Conservation (phyloP, 2,797 vertebrate species). For the Poeciliopsis paucimaculata region DNA sequence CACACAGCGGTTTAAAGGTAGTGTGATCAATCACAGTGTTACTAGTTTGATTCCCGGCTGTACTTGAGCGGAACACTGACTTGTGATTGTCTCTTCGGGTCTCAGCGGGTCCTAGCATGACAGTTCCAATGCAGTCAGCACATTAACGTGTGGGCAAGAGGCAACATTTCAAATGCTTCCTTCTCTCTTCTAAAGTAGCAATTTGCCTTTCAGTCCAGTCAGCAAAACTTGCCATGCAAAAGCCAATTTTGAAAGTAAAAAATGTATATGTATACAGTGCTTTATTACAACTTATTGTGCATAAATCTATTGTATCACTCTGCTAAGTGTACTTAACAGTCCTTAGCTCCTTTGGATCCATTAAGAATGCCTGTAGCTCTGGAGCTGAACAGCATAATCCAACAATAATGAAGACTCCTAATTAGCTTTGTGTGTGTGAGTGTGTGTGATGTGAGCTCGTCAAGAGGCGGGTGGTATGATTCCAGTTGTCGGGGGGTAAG, state of each 20-base stretch:
- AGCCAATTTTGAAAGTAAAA: slow-evolving; percentile 1
- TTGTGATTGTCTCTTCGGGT: not conserved
- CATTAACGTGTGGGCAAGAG: not conserved
- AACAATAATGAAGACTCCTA: slow-evolving; percentile 77
- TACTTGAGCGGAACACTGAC: slow-evolving; percentile 19
- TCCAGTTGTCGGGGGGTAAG: slow-evolving; percentile 79
- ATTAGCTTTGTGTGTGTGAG: slow-evolving; percentile 65
- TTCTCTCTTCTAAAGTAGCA: not conserved
- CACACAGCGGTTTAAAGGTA: not conserved
- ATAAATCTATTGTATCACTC: slow-evolving; percentile 66
- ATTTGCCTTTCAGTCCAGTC: slow-evolving; percentile 1
- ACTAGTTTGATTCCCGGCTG: slow-evolving; percentile 10
- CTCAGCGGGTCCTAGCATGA: not conserved
- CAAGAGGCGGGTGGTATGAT: slow-evolving; percentile 77
- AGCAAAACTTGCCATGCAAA: slow-evolving; percentile 12
- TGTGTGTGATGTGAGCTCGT: slow-evolving; percentile 64
- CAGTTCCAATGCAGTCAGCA: not conserved
- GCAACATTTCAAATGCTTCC: not conserved
- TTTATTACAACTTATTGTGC: slow-evolving; percentile 50
- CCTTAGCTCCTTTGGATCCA: slow-evolving; percentile 61
- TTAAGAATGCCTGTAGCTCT: slow-evolving; percentile 69
- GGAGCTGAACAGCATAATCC: slow-evolving; percentile 75
- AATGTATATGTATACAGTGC: slow-evolving; percentile 16
- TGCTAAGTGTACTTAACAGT: slow-evolving; percentile 72
- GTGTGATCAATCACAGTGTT: slow-evolving; percentile 10